Conservation (phyloP, 2,797 vertebrate genomes). For the Serranus cabrilla region DNA sequence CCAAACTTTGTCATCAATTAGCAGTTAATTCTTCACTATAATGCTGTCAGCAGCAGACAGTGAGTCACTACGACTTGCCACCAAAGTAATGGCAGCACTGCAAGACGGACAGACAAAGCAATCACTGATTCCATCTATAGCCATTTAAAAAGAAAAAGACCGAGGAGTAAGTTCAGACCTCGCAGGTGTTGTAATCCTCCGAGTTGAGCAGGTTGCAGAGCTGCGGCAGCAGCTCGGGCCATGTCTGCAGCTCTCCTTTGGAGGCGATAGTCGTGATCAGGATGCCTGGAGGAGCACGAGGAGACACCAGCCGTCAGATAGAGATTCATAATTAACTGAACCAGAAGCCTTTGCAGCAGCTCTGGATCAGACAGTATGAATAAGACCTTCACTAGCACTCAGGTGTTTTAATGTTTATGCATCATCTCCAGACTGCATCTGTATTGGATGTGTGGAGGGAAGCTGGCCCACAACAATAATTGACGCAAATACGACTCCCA, state of each 20-base stretch:
- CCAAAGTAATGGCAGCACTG: too few relatives aligned
- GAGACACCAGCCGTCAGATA: background rate
- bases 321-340: background rate
- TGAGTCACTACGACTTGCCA: too few relatives aligned
- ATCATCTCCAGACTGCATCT: conserved; percentile 71
- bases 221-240: conserved; percentile 95
- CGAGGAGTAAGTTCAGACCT: conserved; percentile 80
- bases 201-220: conserved; percentile 96
- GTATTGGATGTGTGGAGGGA: background rate
- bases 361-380: conserved; percentile 85
- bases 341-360: background rate
- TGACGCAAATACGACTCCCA: background rate
- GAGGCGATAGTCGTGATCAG: conserved; percentile 96
- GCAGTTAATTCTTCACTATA: too few relatives aligned
- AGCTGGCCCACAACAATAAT: background rate
- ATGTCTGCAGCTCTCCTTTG: conserved; percentile 95
- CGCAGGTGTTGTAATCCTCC: conserved; percentile 96
- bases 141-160: too few relatives aligned
- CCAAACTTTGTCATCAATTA: too few relatives aligned
- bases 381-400: conserved; percentile 78
- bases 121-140: too few relatives aligned
- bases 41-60: too few relatives aligned
- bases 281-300: conserved; percentile 85
- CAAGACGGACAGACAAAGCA: too few relatives aligned
- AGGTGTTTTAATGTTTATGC: conserved; percentile 52